Base-by-base conservation (phyloP, 1,140 invertebrate species). In the Bombus sylvicola region DNA sequence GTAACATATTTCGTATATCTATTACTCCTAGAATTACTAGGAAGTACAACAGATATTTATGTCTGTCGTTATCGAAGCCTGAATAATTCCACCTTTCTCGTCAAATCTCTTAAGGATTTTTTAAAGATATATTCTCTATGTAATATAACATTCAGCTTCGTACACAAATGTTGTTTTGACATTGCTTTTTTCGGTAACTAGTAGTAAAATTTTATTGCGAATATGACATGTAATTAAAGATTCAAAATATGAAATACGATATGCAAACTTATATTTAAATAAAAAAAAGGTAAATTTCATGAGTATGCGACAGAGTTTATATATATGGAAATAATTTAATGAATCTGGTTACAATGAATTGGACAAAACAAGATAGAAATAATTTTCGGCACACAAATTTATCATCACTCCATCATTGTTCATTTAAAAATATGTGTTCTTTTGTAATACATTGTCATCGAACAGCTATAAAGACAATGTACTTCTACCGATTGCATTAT, bases 21-120 rank as follows among this genome's bases (percentile, higher is more conserved):
- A 83, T 64, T 53, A 10, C 83, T 83, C 81, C 66, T 86, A 86
- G 3, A 72, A 34, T 72, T 18, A 37, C 41, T 83, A 78, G 66
- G 66, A 77, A 72, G 3, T 66, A 71, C 34, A 3, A 28, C 2
- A 31, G 18, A 64, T 31, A 57, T 53, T 83, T n/a, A 34, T 31
- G 37, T 47, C 12, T 28, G 34, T 47, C 1, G n/a, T 47, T 47
- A 71, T 79, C 22, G 1, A 62, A 34, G 25, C 39, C 47, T 15
- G 37, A 2, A 15, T 31, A 78, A 77, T 41, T 39, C 31, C 66
- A 18, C n/a, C 25, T 57, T 47, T 69, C 28, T 1, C 22, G 13
- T 78, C 3, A 68, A 47, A 6, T n/a, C 4, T 15, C 22, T 76
- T 15, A 3, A 6, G 10, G 0, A 39, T 62, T 41, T 77, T 68